phyloP scores from a whole-genome alignment of 1,140 invertebrate genomes.

The Grapholita molesta region DNA sequence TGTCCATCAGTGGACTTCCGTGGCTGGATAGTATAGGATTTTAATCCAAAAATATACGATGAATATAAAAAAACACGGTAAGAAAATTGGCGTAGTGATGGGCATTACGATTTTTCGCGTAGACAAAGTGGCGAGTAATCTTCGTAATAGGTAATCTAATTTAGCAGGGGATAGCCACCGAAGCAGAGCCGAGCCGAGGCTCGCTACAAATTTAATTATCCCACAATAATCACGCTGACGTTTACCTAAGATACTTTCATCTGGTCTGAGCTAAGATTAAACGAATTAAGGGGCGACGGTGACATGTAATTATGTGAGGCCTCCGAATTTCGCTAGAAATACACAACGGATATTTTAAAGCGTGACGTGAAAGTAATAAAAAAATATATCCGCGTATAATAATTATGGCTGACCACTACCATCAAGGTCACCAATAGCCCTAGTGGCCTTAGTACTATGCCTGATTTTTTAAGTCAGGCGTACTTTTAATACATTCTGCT shows the following conservation, averaged over 20 bases:
- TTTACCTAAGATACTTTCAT: conserved; percentile 2
- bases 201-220: conserved; percentile 6
- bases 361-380: neutral
- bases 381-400: no score
- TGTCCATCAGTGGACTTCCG: no score
- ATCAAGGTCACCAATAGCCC: no score
- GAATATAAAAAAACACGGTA: neutral
- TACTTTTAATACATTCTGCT: no score
- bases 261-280: neutral
- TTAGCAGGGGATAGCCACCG: neutral
- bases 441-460: no score
- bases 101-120: neutral
- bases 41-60: no score
- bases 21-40: neutral
- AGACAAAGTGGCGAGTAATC: neutral
- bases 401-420: no score
- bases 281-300: neutral
- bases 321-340: neutral
- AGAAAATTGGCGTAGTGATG: neutral
- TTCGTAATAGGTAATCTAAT: conserved; percentile 3
- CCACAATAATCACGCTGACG: conserved; percentile 1
- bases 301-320: neutral
- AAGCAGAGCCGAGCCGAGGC: neutral
- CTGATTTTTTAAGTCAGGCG: no score
- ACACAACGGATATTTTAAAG: neutral